Base-by-base conservation (phyloP, 2,888 invertebrate species). In the Morinoia aosen region DNA sequence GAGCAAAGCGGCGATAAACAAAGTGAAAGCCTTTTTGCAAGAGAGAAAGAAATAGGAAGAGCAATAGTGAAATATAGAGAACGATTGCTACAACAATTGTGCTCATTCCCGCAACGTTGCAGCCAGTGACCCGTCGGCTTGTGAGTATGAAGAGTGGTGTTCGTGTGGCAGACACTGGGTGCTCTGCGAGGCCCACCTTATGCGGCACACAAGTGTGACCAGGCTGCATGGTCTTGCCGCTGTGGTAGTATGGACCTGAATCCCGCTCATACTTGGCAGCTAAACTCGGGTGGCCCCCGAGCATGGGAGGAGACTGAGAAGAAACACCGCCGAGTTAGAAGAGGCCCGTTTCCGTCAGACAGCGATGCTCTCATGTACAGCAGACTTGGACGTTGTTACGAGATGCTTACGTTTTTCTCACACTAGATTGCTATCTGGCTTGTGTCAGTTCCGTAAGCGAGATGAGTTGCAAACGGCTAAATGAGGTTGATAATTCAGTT, bases 1-100 rank as follows among this genome's bases (percentile, higher is more conserved):
- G 57, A 76, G 10, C 16, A 40, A 95, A 64, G 88, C 48, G 40
- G 95, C 57, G 7, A 88, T 39, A n/a, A 91, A 94, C 1, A 58
- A 58, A 94, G 61, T 94, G 91, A 33, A 57, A 94, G 61, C 58
- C n/a, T 58, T 57, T 94, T 11, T 16, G 39, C 33, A 64, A 58
- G 91, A 64, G 90, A 95, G 91, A 91, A 57, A 95, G 94, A 58
- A 64, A 64, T 76, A 95, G 91, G 58, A 57, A 95, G 94, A 64
- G n/a, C 91, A 58, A 88, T 58, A 88, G 61, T 48, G 56, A 76
- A 76, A 91, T 57, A 57, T 33, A 48, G 58, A 94, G 58, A 57
- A 61, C 33, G 58, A 64, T 8, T 48, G 58, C 14, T 57, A 88
- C 57, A 95, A 56, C 57, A 57, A 57, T 93, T 33, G 93, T 93